A percentile compares a stretch with the other conserved stretches of the same genome.
These are phyloP conservation scores for Cylas formicarius DNA, from an alignment of 1,140 invertebrate genomes.

Conservation along the genomic window DNA sequence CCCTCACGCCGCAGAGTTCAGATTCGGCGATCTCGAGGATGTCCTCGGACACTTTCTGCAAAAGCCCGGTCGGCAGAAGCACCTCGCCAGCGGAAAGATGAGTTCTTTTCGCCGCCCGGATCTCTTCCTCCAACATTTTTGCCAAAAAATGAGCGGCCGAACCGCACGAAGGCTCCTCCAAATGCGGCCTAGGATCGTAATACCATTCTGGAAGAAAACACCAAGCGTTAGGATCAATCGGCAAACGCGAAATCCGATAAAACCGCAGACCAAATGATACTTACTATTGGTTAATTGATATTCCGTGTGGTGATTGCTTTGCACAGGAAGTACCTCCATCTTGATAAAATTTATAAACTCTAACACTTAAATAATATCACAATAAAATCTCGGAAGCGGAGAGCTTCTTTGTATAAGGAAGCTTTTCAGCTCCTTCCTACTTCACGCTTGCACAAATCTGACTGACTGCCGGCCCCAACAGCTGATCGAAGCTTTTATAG, in stretches of 20 bases:
- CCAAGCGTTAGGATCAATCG: neutral
- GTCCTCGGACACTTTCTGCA: slow-evolving; percentile 65
- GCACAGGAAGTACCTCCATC: slow-evolving; percentile 31
- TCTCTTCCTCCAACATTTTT: slow-evolving; percentile 63
- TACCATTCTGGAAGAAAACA: slow-evolving; percentile 30
- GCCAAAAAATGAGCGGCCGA: slow-evolving; percentile 49
- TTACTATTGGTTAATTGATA: slow-evolving; percentile 29
- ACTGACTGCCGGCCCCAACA: slow-evolving; percentile 17
- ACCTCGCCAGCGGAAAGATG: slow-evolving; percentile 74
- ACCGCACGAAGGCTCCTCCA: slow-evolving; percentile 29
- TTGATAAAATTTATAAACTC: slow-evolving; percentile 20
- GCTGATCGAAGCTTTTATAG: slow-evolving; percentile 17
- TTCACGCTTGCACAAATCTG: slow-evolving; percentile 6
- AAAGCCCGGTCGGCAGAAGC: slow-evolving; percentile 67
- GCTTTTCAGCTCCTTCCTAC: slow-evolving; percentile 9
- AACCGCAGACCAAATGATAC: slow-evolving; percentile 6
- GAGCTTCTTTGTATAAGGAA: slow-evolving; percentile 9
- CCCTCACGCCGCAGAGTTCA: slow-evolving; percentile 74
- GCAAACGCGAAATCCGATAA: neutral
- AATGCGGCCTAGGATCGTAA: slow-evolving; percentile 29
- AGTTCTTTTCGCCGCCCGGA: slow-evolving; percentile 68
- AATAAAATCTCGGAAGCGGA: slow-evolving; percentile 23
- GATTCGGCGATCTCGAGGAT: slow-evolving; percentile 71
- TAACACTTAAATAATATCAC: slow-evolving; percentile 33
- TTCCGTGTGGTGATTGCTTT: slow-evolving; percentile 21